Percentiles rank a stretch among this genome's conserved stretches.
These are phyloP conservation scores for Suricata suricatta DNA, from an alignment of 2,113 vertebrate species.

Conservation along the genomic window DNA sequence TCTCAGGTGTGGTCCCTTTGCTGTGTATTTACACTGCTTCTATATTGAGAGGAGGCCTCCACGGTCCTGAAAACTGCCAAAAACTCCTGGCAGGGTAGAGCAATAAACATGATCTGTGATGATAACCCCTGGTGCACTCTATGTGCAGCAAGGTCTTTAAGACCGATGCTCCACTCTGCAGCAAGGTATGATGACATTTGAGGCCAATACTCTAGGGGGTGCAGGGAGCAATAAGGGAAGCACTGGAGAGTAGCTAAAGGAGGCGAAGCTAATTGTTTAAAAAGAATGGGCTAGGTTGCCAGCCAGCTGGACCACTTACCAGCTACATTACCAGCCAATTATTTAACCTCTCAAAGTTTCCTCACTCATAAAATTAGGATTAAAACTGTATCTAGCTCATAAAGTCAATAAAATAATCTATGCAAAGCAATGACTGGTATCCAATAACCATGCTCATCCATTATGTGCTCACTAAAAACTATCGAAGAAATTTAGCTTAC, in stretches of 20 bases:
- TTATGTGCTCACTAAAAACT: neutral
- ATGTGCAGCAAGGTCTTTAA: neutral
- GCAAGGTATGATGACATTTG: neutral
- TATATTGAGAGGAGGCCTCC: neutral
- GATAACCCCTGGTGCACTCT: neutral
- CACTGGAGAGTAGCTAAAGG: accelerated
- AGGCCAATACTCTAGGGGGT: neutral
- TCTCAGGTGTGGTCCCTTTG: neutral
- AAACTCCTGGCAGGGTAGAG: neutral
- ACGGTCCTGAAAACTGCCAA: neutral
- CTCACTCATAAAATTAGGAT: neutral
- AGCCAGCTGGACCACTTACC: neutral
- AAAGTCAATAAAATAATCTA: neutral
- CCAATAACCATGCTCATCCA: neutral
- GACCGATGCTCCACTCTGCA: neutral
- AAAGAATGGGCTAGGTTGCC: neutral
- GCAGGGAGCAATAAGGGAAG: neutral
- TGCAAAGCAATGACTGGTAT: neutral
- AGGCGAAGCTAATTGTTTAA: neutral
- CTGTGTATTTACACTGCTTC: neutral
- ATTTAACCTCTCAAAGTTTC: neutral
- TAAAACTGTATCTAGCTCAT: neutral
- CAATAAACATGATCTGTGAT: neutral
- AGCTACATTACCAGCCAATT: neutral
- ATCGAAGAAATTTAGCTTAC: neutral